Conservation (phyloP, 2,113 vertebrate genomes). For the Clarias gariepinus region DNA sequence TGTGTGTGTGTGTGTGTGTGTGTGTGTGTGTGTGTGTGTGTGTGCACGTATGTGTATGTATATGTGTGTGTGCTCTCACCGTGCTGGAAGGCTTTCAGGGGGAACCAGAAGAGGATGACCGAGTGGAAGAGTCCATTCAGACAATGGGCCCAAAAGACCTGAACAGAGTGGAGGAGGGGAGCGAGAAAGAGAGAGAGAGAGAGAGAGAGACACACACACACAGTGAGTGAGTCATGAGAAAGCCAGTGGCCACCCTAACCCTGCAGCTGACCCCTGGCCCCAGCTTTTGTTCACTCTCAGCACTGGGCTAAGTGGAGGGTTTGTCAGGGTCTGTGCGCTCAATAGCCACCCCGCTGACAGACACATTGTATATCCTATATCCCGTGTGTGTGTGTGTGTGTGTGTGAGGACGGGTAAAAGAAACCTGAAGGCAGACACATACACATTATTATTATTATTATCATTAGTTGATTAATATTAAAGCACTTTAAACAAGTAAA, state of each 20-base stretch:
- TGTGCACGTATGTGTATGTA: slow-evolving; percentile 49
- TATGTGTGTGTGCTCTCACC: slow-evolving; percentile 80
- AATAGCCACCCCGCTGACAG: slow-evolving; percentile 89
- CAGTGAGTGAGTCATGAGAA: slow-evolving; percentile 84
- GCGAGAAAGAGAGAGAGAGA: slow-evolving; percentile 62
- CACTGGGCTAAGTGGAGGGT: slow-evolving; percentile 89
- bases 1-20: too few species aligned
- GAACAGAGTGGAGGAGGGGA: slow-evolving; percentile 61
- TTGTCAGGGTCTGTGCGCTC: slow-evolving; percentile 82
- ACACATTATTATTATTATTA: not conserved
- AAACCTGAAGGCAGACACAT: not conserved
- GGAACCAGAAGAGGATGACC: slow-evolving; percentile 99
- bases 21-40: slow-evolving; percentile 35
- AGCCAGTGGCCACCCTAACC: slow-evolving; percentile 80
- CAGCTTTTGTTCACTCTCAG: slow-evolving; percentile 84
- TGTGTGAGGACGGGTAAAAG: not conserved
- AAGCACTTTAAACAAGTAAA: not conserved
- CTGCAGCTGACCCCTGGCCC: slow-evolving; percentile 87
- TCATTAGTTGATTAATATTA: not conserved
- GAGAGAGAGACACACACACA: slow-evolving; percentile 5
- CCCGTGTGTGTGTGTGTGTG: slow-evolving; percentile 63
- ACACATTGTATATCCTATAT: slow-evolving; percentile 92
- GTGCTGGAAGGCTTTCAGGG: slow-evolving; percentile 95
- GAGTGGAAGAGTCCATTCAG: slow-evolving; percentile 99
- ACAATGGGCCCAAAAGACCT: slow-evolving; percentile 99